Evolutionary conservation across 2,113 vertebrate species (phyloP).

Genomic region (Bambusicola thoracicus): DNA sequence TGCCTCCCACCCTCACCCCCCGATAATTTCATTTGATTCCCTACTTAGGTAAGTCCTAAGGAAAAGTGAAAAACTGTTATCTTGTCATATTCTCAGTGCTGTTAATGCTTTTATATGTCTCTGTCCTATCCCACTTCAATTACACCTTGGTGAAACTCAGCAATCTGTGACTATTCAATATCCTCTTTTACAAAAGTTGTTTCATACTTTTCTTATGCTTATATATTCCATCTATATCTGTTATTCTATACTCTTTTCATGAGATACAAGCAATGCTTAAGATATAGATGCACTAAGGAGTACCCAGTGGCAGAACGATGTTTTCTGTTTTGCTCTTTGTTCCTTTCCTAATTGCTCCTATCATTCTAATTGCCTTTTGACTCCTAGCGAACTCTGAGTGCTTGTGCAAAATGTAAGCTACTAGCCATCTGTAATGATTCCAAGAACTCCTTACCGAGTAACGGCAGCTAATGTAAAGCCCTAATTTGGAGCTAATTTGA

Average conservation of each 20-base stretch:
- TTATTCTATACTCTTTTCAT: background rate
- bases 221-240: background rate
- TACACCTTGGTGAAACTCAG: background rate
- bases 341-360: background rate
- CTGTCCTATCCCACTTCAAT: background rate
- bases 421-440: constrained; percentile 31
- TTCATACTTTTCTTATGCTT: background rate
- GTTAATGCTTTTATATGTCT: background rate
- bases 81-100: background rate
- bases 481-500: constrained; percentile 27
- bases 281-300: background rate
- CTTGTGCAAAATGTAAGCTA: constrained; percentile 20
- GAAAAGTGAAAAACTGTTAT: background rate
- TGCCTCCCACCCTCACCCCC: background rate
- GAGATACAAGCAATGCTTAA: background rate
- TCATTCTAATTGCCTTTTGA: constrained; percentile 17
- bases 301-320: background rate
- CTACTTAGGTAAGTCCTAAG: background rate
- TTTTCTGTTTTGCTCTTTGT: background rate
- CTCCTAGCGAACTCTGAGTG: constrained; percentile 36
- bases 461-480: constrained; percentile 50
- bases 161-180: background rate
- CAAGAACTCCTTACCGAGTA: constrained; percentile 40
- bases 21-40: background rate
- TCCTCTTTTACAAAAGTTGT: background rate